Conservation (phyloP, 1,140 invertebrate species). For the Helicoverpa armigera region DNA sequence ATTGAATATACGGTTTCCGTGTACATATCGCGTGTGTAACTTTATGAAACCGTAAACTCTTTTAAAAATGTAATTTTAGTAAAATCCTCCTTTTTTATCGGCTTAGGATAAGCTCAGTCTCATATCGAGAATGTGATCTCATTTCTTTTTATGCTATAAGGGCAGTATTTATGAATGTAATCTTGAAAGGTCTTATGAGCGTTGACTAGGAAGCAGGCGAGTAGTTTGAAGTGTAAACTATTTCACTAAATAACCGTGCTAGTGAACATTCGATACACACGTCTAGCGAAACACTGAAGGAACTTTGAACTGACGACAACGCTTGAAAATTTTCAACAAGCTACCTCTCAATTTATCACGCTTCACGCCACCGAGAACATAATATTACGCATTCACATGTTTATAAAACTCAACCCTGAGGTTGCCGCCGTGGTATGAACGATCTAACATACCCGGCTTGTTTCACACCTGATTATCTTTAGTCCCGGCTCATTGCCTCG, state of each 20-base stretch:
- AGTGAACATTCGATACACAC: not conserved
- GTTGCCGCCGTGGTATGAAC: conserved; percentile 34
- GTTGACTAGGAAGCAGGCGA: too few relatives aligned
- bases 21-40: not conserved
- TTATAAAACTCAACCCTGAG: conserved; percentile 46
- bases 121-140: too few relatives aligned
- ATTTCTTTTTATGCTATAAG: too few relatives aligned
- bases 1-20: not conserved
- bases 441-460: conserved; percentile 23
- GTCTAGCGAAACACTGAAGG: not conserved
- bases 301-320: conserved; percentile 14
- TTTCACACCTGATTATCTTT: conserved; percentile 54
- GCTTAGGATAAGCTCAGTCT: too few relatives aligned
- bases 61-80: not conserved
- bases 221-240: too few relatives aligned
- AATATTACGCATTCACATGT: conserved; percentile 31
- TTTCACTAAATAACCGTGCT: not conserved
- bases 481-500: conserved; percentile 48
- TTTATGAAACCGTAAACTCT: not conserved
- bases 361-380: conserved; percentile 13
- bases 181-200: too few relatives aligned
- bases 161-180: too few relatives aligned
- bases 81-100: too few relatives aligned
- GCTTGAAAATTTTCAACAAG: conserved; percentile 10
- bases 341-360: conserved; percentile 13